Base-by-base conservation (phyloP, 2,888 invertebrate genomes). In the Drosophila cognata region DNA sequence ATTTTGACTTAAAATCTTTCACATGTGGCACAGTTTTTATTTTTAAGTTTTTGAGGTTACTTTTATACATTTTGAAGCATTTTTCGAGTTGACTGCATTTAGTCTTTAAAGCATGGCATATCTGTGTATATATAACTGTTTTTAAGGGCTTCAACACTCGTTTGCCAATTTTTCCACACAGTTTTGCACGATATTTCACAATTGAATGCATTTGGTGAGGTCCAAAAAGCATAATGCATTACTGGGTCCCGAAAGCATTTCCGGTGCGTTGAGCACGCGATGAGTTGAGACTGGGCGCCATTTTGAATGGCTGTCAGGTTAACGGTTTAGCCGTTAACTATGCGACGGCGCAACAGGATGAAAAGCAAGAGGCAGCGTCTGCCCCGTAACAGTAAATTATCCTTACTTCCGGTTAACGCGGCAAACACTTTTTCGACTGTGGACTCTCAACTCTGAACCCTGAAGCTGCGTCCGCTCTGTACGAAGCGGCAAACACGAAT, bases 321-420 rank as follows among this genome's bases (percentile, higher is more conserved):
- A 57, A 66, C 53, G 55, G 58, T 50, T 53, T 61, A 56, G 29
- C n/a, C 18, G 35, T 33, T 51, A 53, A 57, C 68, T 88, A 69
- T 87, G 90, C 90, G 89, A 75, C 90, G 90, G 87, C 87, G 87
- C 90, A 89, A 82, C 90, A 82, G 90, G 84, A 86, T 88, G 33
- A 71, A 67, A 41, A 51, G 63, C 31, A 53, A 29, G 38, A 38
- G 56, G 13, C 16, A 38, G n/a, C 36, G 48, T 11, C n/a, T 28
- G n/a, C 70, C 69, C 33, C 35, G 38, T 48, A 77, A 56, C 62
- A 61, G 46, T 35, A 77, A 79, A 71, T 72, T 77, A 81, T 83
- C 74, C 87, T 87, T 90, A 89, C 89, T 90, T 88, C 85, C 90
- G 85, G 79, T 81, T 82, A 60, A 61, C 88, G 75, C 71, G 75